phyloP scores from a whole-genome alignment of 2,113 vertebrate species.

The Ardeotis arabs region DNA sequence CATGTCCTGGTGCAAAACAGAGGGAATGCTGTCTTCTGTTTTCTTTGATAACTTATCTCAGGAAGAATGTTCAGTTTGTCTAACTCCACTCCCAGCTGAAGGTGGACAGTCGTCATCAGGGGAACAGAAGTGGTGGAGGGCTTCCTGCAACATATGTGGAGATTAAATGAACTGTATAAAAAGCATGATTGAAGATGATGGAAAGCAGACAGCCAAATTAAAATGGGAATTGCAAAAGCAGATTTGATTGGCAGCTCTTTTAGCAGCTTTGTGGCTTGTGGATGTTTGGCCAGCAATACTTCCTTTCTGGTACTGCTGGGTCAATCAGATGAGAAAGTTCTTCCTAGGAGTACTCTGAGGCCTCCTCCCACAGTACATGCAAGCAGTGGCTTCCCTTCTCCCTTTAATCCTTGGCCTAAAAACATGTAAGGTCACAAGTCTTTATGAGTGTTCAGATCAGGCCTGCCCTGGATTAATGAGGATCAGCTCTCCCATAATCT shows the following conservation, averaged over 20 bases:
- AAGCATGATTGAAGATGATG: background rate
- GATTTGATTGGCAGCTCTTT: background rate
- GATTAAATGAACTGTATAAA: background rate
- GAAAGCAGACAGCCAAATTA: background rate
- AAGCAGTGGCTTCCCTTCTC: background rate
- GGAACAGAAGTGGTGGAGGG: background rate
- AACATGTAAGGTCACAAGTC: fast-evolving
- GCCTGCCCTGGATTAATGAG: background rate
- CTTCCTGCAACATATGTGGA: background rate
- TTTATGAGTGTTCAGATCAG: background rate
- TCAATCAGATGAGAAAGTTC: background rate
- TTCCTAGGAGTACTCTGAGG: too few species aligned
- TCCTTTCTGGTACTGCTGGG: background rate
- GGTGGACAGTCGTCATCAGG: background rate
- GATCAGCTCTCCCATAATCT: background rate
- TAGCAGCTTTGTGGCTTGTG: background rate
- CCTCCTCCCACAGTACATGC: background rate
- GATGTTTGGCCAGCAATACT: background rate
- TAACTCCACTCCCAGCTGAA: background rate
- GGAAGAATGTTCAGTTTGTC: background rate
- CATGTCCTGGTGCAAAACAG: background rate
- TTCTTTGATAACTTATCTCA: background rate
- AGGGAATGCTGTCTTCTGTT: background rate
- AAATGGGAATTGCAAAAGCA: background rate
- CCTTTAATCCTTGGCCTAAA: background rate